Conservation (phyloP, 2,113 vertebrate species). For the Bostrychus sinensis region DNA sequence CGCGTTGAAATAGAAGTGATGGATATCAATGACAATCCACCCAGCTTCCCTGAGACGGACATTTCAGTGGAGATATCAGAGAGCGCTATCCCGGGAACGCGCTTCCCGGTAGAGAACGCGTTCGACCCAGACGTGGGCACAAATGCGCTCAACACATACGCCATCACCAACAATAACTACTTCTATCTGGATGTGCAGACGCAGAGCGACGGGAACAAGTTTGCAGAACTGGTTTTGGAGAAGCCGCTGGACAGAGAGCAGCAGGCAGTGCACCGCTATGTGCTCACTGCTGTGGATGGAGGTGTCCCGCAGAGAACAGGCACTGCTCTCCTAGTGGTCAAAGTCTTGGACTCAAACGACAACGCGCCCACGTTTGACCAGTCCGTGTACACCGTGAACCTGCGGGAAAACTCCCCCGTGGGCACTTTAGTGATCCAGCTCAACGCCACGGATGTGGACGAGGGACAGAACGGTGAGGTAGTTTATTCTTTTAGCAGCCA, state of each 20-base stretch:
- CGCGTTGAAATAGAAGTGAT: conserved; percentile 95
- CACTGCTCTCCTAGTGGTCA: conserved; percentile 93
- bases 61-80: conserved; percentile 97
- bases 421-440: conserved; percentile 94
- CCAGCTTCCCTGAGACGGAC: conserved; percentile 92
- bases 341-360: conserved; percentile 97
- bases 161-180: conserved; percentile 94
- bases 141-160: conserved; percentile 93
- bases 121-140: conserved; percentile 97
- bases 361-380: conserved; percentile 97
- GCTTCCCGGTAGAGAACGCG: conserved; percentile 96
- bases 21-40: conserved; percentile 98
- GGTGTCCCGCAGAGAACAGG: conserved; percentile 91
- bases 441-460: conserved; percentile 95
- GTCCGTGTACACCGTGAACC: conserved; percentile 91
- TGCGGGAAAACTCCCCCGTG: conserved; percentile 92
- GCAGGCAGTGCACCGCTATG: conserved; percentile 95
- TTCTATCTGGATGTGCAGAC: conserved; percentile 97
- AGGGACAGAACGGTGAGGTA: conserved; percentile 95
- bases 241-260: conserved; percentile 95
- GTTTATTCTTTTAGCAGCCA: conserved; percentile 96
- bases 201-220: conserved; percentile 94
- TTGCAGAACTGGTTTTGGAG: conserved; percentile 95
- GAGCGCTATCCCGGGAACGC: conserved; percentile 95
- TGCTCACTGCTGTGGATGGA: conserved; percentile 96